Evolutionary conservation across 1,140 invertebrate genomes (phyloP).

Genomic region (Oncopeltus fasciatus): DNA sequence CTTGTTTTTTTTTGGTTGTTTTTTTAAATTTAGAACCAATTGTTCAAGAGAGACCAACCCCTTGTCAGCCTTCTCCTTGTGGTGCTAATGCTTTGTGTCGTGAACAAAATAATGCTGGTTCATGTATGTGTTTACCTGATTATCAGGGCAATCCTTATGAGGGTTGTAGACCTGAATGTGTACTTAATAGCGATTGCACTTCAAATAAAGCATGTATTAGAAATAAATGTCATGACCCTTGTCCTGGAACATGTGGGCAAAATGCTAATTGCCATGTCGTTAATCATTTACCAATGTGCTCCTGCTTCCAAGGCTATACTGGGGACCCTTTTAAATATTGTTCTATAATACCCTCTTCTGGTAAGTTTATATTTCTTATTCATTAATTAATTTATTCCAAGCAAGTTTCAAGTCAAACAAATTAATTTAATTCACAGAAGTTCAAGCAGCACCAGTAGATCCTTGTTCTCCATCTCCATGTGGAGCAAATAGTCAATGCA

Average conservation of each 20-base stretch:
- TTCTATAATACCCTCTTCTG: conserved; percentile 30
- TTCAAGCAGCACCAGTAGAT: conserved; percentile 28
- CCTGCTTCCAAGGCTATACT: conserved; percentile 33
- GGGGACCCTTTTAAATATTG: conserved; percentile 49
- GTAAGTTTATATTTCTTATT: conserved; percentile 3
- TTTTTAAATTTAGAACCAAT: conserved; percentile 16
- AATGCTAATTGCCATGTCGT: conserved; percentile 39
- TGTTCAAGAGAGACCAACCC: conserved; percentile 29
- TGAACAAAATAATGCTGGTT: conserved; percentile 57
- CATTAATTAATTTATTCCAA: not conserved
- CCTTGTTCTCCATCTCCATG: conserved; percentile 54
- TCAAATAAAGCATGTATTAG: conserved; percentile 46
- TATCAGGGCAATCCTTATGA: conserved; percentile 39
- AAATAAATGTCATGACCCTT: conserved; percentile 52
- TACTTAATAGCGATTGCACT: conserved; percentile 51
- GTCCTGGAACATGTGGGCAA: conserved; percentile 38
- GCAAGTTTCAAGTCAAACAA: not conserved
- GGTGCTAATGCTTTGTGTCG: conserved; percentile 62
- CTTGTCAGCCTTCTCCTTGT: conserved; percentile 62
- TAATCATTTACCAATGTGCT: conserved; percentile 41
- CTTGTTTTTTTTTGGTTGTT: conserved; percentile 23
- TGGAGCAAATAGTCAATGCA: conserved; percentile 44
- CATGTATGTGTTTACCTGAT: conserved; percentile 39
- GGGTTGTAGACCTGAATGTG: conserved; percentile 53
- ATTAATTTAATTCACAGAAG: conserved; percentile 21